A percentile compares a stretch with the other conserved stretches of the same genome.
These are phyloP conservation scores for Tachina grossa DNA, from an alignment of 2,888 invertebrate genomes.

Conservation along the genomic window DNA sequence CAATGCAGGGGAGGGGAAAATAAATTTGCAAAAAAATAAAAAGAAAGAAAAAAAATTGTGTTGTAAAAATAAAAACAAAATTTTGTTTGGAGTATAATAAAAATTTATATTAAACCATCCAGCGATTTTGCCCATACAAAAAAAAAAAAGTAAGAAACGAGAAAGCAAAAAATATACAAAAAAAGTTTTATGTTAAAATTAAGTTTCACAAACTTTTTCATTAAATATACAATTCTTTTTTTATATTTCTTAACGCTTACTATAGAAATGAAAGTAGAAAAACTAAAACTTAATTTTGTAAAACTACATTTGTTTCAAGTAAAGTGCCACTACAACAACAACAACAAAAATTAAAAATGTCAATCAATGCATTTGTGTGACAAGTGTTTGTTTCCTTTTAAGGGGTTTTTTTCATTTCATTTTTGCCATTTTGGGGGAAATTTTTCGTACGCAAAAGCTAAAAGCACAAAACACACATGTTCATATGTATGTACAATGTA, in stretches of 20 bases:
- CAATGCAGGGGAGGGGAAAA: constrained; percentile 47
- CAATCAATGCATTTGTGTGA: constrained; percentile 48
- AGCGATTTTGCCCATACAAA: constrained; percentile 55
- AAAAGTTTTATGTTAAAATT: constrained; percentile 58
- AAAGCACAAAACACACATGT: not conserved
- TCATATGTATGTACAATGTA: not conserved
- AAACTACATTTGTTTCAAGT: constrained; percentile 24
- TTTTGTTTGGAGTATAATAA: constrained; percentile 31
- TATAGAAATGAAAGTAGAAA: not conserved
- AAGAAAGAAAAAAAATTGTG: constrained; percentile 28
- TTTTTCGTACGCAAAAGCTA: constrained; percentile 7
- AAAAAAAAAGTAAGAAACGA: constrained; percentile 29
- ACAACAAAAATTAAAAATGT: constrained; percentile 27
- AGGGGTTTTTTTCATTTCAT: not conserved
- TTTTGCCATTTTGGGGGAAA: constrained; percentile 10
- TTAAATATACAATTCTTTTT: not conserved
- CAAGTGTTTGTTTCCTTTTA: constrained; percentile 30
- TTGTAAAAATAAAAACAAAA: constrained; percentile 31
- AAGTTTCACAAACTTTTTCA: constrained; percentile 35
- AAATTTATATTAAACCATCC: constrained; percentile 37
- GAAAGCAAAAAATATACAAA: constrained; percentile 56
- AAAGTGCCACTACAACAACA: constrained; percentile 40
- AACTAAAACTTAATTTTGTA: constrained; percentile 48
- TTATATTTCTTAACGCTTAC: not conserved
- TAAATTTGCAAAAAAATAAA: not conserved